Evolutionary conservation across 2,113 vertebrate genomes (phyloP).

Genomic region (Hippocampus zosterae): DNA sequence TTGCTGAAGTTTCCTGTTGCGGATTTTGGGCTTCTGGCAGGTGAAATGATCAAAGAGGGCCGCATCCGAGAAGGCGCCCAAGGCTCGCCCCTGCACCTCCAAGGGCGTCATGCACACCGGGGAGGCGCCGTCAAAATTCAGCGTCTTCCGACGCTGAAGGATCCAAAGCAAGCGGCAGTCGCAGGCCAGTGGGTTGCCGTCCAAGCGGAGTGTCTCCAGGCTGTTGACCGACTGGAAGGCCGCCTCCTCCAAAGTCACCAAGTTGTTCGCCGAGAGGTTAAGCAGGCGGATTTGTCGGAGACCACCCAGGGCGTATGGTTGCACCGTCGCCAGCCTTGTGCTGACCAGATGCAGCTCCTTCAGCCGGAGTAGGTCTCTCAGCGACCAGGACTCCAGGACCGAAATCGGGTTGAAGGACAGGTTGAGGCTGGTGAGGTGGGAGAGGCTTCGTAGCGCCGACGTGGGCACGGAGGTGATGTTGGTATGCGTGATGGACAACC

Average conservation of each 20-base stretch:
- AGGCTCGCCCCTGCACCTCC: conserved; percentile 83
- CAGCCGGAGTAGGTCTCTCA: conserved; percentile 86
- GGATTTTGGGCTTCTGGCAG: conserved; percentile 92
- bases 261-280: conserved; percentile 87
- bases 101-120: conserved; percentile 83
- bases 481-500: conserved; percentile 90
- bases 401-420: conserved; percentile 94
- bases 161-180: conserved; percentile 97
- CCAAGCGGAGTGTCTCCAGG: conserved; percentile 86
- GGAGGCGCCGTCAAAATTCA: conserved; percentile 85
- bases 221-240: conserved; percentile 92
- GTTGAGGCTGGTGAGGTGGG: conserved; percentile 87
- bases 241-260: conserved; percentile 87
- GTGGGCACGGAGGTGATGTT: conserved; percentile 91
- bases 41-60: conserved; percentile 94
- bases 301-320: conserved; percentile 85
- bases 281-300: conserved; percentile 88
- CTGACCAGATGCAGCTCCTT: conserved; percentile 92
- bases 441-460: conserved; percentile 83
- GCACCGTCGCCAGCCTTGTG: conserved; percentile 78
- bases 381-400: conserved; percentile 84
- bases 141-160: conserved; percentile 89
- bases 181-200: conserved; percentile 89
- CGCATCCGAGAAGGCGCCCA: conserved; percentile 84
- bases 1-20: conserved; percentile 87